Percentiles rank a stretch among this genome's conserved stretches.
phyloP scores from a whole-genome alignment of 1,140 invertebrate species.

The Drosophila asahinai region DNA sequence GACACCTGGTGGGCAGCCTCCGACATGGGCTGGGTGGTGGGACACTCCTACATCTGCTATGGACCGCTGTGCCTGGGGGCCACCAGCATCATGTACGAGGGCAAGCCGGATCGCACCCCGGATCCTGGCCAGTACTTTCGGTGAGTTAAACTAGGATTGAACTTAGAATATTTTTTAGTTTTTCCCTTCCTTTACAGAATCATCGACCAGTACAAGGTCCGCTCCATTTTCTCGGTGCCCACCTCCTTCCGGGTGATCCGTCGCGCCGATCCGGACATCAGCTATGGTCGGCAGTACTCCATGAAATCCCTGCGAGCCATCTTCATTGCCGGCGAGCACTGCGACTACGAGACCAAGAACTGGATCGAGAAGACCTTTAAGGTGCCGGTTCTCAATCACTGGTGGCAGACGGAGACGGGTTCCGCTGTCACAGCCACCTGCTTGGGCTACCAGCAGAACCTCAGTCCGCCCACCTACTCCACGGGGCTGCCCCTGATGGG shows the following conservation, averaged over 20 bases:
- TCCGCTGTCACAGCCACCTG: constrained; percentile 94
- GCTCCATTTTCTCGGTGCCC: constrained; percentile 94
- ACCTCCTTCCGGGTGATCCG: constrained; percentile 94
- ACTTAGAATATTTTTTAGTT: not conserved
- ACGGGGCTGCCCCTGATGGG: constrained; percentile 93
- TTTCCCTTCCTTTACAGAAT: constrained; percentile 87
- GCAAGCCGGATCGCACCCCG: constrained; percentile 96
- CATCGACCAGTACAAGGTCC: constrained; percentile 94
- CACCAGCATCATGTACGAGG: constrained; percentile 96
- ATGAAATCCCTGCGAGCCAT: constrained; percentile 91
- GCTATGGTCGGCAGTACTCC: constrained; percentile 89
- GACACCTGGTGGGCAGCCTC: constrained; percentile 97
- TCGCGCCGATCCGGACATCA: constrained; percentile 90
- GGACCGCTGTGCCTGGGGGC: constrained; percentile 92
- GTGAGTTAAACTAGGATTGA: constrained; percentile 25
- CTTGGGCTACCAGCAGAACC: constrained; percentile 89
- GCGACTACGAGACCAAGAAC: constrained; percentile 94
- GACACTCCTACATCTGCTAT: constrained; percentile 97
- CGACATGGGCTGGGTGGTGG: constrained; percentile 96
- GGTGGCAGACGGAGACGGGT: constrained; percentile 98
- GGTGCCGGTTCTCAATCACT: constrained; percentile 95
- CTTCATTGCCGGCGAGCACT: constrained; percentile 97
- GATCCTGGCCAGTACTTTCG: constrained; percentile 93
- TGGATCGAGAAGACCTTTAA: constrained; percentile 94
- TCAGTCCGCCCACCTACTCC: constrained; percentile 88